Conservation (phyloP, 2,113 vertebrate species). For the Nycticebus coucang region DNA sequence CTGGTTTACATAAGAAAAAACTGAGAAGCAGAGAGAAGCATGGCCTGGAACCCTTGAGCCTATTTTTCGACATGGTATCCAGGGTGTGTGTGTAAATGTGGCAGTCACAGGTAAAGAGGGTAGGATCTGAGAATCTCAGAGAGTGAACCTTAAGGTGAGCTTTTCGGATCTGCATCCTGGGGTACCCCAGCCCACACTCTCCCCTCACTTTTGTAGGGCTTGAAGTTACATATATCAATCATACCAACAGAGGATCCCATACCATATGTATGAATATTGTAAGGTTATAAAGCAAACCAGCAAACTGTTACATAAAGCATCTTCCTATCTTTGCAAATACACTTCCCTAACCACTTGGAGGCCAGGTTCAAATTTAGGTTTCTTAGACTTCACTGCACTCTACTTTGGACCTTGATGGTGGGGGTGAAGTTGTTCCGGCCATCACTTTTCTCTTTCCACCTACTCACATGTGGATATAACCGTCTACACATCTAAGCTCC, state of each 20-base stretch:
- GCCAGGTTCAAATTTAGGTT: not conserved
- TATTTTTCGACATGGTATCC: not conserved
- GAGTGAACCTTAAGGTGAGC: not conserved
- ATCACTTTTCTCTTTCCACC: not conserved
- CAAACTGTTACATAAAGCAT: constrained; percentile 1
- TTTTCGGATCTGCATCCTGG: not conserved
- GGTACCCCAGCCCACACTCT: not conserved
- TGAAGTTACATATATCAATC: not conserved
- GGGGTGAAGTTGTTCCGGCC: not conserved
- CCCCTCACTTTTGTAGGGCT: not conserved
- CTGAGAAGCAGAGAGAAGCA: not conserved
- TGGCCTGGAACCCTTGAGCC: not conserved
- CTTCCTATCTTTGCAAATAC: not conserved
- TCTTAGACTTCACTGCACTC: not conserved
- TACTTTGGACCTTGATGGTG: not conserved
- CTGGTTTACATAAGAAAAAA: not conserved
- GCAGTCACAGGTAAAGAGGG: not conserved
- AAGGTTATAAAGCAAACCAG: constrained; percentile 19
- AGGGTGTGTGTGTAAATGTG: not conserved
- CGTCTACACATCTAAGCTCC: not conserved
- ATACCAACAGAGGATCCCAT: not conserved
- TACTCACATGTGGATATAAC: not conserved
- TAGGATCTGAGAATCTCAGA: not conserved
- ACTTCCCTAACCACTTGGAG: not conserved
- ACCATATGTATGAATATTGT: constrained; percentile 3